These are phyloP conservation scores for Collichthys lucidus DNA, from an alignment of 2,113 vertebrate species.

Conservation along the genomic window DNA sequence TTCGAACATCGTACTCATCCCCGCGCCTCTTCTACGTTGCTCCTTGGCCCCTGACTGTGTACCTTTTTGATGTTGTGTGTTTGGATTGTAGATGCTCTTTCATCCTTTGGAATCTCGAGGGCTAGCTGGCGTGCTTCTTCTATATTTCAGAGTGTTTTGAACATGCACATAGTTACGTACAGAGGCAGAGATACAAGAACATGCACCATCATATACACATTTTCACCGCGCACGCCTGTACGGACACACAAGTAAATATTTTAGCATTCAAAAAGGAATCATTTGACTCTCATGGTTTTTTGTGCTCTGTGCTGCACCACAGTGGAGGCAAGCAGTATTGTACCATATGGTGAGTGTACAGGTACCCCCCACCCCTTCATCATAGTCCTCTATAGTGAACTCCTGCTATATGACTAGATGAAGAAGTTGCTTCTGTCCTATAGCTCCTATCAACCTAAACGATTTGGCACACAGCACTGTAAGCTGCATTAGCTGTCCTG, in stretches of 20 bases:
- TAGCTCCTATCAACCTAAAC: constrained; percentile 1
- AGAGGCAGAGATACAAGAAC: constrained; percentile 33
- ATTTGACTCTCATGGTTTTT: constrained; percentile 64
- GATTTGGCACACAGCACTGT: constrained; percentile 1
- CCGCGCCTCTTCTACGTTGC: constrained; percentile 44
- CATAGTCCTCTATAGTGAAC: constrained; percentile 38
- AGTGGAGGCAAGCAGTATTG: constrained; percentile 84
- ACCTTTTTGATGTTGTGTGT: constrained; percentile 72
- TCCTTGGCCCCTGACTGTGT: constrained; percentile 58
- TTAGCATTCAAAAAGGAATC: constrained; percentile 36
- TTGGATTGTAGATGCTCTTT: constrained; percentile 73
- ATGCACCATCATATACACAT: constrained; percentile 29
- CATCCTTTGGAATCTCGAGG: constrained; percentile 56
- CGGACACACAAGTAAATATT: constrained; percentile 37
- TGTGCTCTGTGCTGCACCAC: constrained; percentile 83
- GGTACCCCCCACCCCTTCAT: constrained; percentile 16
- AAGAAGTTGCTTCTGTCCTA: constrained; percentile 18
- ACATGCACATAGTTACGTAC: constrained; percentile 44
- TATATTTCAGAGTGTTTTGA: constrained; percentile 73
- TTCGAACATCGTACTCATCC: constrained; percentile 57
- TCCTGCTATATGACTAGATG: constrained; percentile 1
- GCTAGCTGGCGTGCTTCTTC: constrained; percentile 52
- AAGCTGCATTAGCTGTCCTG: not conserved
- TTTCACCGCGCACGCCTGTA: not conserved
- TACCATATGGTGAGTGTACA: constrained; percentile 84